Base-by-base conservation (phyloP, 2,797 vertebrate species). In the Bradypus variegatus region DNA sequence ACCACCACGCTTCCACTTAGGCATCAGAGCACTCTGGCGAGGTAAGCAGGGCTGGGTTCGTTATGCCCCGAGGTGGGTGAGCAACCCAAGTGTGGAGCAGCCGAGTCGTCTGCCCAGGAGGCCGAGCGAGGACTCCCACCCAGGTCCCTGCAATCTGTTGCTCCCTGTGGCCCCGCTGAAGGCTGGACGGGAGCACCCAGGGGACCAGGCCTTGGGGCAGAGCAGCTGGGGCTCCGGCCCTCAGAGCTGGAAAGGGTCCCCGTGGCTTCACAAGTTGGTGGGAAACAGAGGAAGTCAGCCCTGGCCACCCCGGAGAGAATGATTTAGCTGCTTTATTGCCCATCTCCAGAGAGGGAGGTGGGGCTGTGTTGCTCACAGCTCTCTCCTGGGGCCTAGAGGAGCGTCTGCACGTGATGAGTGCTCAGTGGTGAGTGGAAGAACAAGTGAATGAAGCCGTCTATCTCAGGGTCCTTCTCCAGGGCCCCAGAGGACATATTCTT, bases 101-200 rank as follows among this genome's bases (percentile, higher is more conserved):
- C 29, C 69, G 15, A 16, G 58, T 6, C 31, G 45, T 29, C 41
- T 18, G 45, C 36, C 25, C 58, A 36, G 62, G 25, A 38, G 12
- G 25, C 25, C 0, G 1, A 31, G 25, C 1, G 0, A 72, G 9
- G 36, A 5, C 69, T 55, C 19, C n/a, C 38, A 1, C 33, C 25
- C 23, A 27, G 83, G 55, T 27, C 64, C 55, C 5, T 70, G 23
- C 7, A 12, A 25, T 45, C 18, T 58, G 7, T 53, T 7, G 23
- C 7, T 7, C 25, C 18, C 9, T 5, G 18, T 0, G 1, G 2
- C 10, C 31, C 38, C n/a, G 13, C 12, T 8, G 19, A 58, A 25
- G 58, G 29, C 4, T 25, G 31, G 1, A 13, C 6, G 15, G 23
- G 23, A 2, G 48, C 4, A 6, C 36, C 19, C 36, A n/a, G 41